Base-by-base conservation (phyloP, 2,113 vertebrate genomes). In the Stomatorhinus ivindoensis region DNA sequence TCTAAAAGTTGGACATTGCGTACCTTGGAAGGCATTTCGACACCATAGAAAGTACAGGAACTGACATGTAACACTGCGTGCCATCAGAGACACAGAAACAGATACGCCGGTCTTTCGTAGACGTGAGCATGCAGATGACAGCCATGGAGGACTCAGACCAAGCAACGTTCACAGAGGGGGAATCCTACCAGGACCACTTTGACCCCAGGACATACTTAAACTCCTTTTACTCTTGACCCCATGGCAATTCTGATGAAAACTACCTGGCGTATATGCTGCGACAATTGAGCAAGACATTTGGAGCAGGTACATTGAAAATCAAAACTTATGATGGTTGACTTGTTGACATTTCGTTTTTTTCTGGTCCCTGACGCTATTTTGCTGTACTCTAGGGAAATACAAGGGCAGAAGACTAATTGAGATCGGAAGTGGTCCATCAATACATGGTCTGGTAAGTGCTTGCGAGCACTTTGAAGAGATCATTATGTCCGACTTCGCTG, bases 381-480 rank as follows among this genome's bases (percentile, higher is more conserved):
- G 5, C 10, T 65, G 0, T 35, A 1, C 47, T 55, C 51, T 89
- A 95, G 95, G 92, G 10, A 86, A 80, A 4, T 85, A 93, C 19
- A 93, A 88, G 53, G 95, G 95, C 1, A 55, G 92, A 48, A 93
- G 91, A 47, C 91, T 96, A 88, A 92, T 95, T 8, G 94, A 95
- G 5, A 93, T 94, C 4, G 94, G 94, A 51, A 94, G 92, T 9
- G 95, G 95, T 3, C 94, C 95, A 39, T 89, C 93, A 6, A 92
- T 96, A 86, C 94, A 96, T 85, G 92, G 92, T 39, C 89, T 95
- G 2, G 90, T 96, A 9, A 95, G 95, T 13, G 94, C 95, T 3
- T 96, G 94, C 31, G 91, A 94, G 42, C 90, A 92, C 82, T 96
- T 93, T 58, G 90, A 91, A 21, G 92, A 94, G 61, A 93, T 96